Base-by-base conservation (phyloP, 2,888 invertebrate species). In the Marronus borbonicus region DNA sequence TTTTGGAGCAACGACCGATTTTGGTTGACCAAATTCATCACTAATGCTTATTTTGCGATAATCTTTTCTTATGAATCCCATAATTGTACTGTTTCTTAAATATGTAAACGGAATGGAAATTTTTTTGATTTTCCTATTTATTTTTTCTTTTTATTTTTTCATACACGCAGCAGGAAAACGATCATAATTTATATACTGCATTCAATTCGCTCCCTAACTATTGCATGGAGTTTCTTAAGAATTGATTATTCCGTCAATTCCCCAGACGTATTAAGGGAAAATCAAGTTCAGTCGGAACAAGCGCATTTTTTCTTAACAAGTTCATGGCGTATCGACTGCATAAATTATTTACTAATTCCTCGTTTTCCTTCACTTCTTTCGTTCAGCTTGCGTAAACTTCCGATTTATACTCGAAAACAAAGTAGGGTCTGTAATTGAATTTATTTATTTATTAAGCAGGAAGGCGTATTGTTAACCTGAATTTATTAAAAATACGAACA, bases 381-480 rank as follows among this genome's bases (percentile, higher is more conserved):
- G 60, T 60, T 49, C 68, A 39, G 68, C 20, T 72, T 72, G 20
- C 60, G 58, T 39, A 58, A 60, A 72, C 44, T 72, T 72, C 52
- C 58, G 44, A 72, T 72, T 72, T 58, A 72, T 44, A 20, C 39
- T 39, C 8, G 49, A 49, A 68, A 68, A 68, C 20, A 68, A 49
- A 44, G 60, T 20, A 60, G 58, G 58, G 24, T 14, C 20, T n/a
- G 17, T 58, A 60, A 72, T 72, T 58, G 72, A 72, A 58, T 72
- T 72, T 72, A 72, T 44, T 72, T 72, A 72, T 72, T 72, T 72
- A 72, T 72, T 39, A 39, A 58, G 12, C 5, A 12, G 12, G 20
- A 5, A 50, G n/a, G 50, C 20, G 28, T 68, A 50, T 52, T 68
- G 68, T 68, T 68, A 50, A 50, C 28, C 14, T 50, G n/a, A 68